A percentile compares a stretch with the other conserved stretches of the same genome.
These are phyloP conservation scores for Diploptera punctata DNA, from an alignment of 2,888 invertebrate species.

Conservation along the genomic window DNA sequence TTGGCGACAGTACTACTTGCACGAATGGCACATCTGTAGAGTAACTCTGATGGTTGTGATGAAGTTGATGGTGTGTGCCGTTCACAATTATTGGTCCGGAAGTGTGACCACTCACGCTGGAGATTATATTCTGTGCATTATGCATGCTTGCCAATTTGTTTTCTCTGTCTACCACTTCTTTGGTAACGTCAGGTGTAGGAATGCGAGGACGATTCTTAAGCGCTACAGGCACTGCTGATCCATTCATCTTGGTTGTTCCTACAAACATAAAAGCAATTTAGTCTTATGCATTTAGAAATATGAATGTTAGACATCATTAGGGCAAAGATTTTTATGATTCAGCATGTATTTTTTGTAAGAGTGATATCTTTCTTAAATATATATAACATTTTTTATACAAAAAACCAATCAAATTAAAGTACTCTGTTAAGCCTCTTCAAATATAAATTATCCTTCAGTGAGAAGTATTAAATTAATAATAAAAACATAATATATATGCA, in stretches of 20 bases:
- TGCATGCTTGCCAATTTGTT: constrained; percentile 61
- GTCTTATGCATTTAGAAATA: too few relatives aligned
- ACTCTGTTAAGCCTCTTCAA: too few relatives aligned
- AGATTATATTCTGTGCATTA: constrained; percentile 1
- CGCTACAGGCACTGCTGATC: constrained; percentile 68
- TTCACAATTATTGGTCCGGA: not conserved
- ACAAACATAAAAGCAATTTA: too few relatives aligned
- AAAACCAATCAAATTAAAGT: too few relatives aligned
- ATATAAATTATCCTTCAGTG: too few relatives aligned
- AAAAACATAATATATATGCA: too few relatives aligned
- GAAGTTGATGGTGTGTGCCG: constrained; percentile 48
- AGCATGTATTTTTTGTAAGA: too few relatives aligned
- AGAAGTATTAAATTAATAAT: too few relatives aligned
- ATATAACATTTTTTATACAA: too few relatives aligned
- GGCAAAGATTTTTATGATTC: too few relatives aligned
- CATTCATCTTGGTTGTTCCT: constrained; percentile 75
- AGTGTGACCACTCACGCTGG: not conserved
- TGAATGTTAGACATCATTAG: too few relatives aligned
- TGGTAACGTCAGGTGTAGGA: constrained; percentile 87
- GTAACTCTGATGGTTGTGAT: constrained; percentile 49
- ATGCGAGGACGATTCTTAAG: constrained; percentile 84
- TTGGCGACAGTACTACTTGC: constrained; percentile 79
- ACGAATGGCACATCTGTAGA: constrained; percentile 72
- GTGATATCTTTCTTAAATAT: too few relatives aligned
- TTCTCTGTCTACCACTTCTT: constrained; percentile 77